Conservation (phyloP, 1,140 invertebrate genomes). For the Tetragonula clypearis region DNA sequence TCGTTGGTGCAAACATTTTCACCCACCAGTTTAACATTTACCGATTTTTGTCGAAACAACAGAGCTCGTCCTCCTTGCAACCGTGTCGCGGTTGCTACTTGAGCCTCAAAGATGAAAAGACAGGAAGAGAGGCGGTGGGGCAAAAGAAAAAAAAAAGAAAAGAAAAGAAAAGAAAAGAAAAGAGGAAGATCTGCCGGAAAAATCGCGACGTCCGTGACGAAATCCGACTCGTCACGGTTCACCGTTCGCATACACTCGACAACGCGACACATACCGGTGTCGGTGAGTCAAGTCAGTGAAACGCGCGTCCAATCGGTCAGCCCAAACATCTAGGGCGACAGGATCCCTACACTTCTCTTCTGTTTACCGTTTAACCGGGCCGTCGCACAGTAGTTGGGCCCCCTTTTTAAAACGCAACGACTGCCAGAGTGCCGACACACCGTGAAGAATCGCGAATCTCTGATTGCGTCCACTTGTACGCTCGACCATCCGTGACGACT, state of each 20-base stretch:
- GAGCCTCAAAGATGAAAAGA: neutral
- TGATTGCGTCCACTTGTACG: constrained; percentile 45
- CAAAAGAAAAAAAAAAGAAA: neutral
- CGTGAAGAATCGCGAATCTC: constrained; percentile 70
- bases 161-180: neutral
- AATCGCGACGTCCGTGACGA: constrained; percentile 36
- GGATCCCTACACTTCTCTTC: constrained; percentile 36
- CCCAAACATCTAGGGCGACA: constrained; percentile 70
- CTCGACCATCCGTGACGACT: constrained; percentile 43
- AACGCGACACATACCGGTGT: neutral
- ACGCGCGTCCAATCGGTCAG: constrained; percentile 71
- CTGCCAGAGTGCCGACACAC: constrained; percentile 23
- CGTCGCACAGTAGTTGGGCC: constrained; percentile 68
- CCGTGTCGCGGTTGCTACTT: neutral
- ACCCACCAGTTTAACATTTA: neutral
- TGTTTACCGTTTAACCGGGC: constrained; percentile 58
- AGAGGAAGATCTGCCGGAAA: constrained; percentile 24
- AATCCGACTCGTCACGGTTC: constrained; percentile 35
- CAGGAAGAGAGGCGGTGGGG: no score
- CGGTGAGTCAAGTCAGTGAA: neutral
- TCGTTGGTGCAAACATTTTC: neutral
- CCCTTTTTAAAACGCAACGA: constrained; percentile 7
- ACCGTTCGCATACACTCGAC: neutral
- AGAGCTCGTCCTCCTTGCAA: neutral
- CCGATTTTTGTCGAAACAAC: neutral